A percentile compares a stretch with the other conserved stretches of the same genome.
Evolutionary conservation across 64 coral and sea anemone species (phyloP).

Genomic region (Pocillopora damicornis): DNA sequence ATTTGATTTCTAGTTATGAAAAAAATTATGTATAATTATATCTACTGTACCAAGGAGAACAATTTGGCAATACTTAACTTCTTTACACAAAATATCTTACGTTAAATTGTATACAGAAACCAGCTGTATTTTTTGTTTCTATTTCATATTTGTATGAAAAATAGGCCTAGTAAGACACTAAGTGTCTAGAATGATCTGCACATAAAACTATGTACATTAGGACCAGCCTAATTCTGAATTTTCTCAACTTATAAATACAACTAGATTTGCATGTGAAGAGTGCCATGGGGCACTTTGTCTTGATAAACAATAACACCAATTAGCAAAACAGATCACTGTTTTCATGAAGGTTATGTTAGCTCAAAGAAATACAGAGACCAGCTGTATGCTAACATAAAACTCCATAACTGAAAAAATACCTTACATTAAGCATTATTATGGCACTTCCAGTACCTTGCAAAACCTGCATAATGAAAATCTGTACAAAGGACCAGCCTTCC

Average conservation of each 20-base stretch:
- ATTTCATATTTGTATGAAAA: conserved; percentile 35
- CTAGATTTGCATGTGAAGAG: neutral
- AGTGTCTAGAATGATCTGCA: conserved; percentile 32
- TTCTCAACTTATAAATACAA: conserved; percentile 38
- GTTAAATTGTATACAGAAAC: conserved; percentile 43
- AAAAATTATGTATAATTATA: conserved; percentile 20
- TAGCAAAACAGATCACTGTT: conserved; percentile 72
- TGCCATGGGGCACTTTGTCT: conserved; percentile 33
- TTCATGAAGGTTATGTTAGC: neutral
- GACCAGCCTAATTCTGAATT: conserved; percentile 45
- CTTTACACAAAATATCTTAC: conserved; percentile 41
- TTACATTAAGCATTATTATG: conserved; percentile 7
- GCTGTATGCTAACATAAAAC: conserved; percentile 23
- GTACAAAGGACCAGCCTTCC: conserved; percentile 88
- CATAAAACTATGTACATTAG: conserved; percentile 49
- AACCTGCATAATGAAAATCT: conserved; percentile 28
- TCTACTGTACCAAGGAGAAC: conserved; percentile 38
- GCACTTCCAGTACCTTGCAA: conserved; percentile 27
- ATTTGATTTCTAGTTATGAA: conserved; percentile 16
- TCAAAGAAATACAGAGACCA: conserved; percentile 61
- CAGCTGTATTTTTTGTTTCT: conserved; percentile 32
- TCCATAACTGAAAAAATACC: conserved; percentile 68
- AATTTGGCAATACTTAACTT: conserved; percentile 22
- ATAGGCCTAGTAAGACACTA: conserved; percentile 15
- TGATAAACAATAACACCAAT: conserved; percentile 47